phyloP scores from a whole-genome alignment of 2,888 invertebrate genomes.

The Drosophila quinaria region DNA sequence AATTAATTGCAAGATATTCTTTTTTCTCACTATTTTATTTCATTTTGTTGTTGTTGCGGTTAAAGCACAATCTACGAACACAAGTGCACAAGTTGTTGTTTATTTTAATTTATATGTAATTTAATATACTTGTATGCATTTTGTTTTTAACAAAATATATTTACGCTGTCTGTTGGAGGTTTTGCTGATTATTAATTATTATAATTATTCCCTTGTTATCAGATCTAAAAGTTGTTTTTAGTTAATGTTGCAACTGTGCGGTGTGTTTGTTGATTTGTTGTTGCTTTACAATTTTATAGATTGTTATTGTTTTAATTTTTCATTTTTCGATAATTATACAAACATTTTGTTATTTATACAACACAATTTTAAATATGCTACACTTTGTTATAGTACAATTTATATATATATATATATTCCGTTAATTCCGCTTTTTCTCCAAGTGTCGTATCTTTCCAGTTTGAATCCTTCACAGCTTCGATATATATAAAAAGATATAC shows the following conservation, averaged over 20 bases:
- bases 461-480: slow-evolving; percentile 31
- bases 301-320: slow-evolving; percentile 20
- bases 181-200: slow-evolving; percentile 29
- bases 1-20: background rate
- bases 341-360: slow-evolving; percentile 51
- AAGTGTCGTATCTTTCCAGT: slow-evolving; percentile 12
- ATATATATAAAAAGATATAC: slow-evolving; percentile 33
- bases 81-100: slow-evolving; percentile 62
- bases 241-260: slow-evolving; percentile 37
- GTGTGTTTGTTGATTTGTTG: slow-evolving; percentile 41
- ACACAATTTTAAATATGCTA: slow-evolving; percentile 60
- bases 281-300: slow-evolving; percentile 40
- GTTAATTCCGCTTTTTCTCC: slow-evolving; percentile 56
- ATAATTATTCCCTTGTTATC: slow-evolving; percentile 52
- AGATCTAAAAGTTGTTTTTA: slow-evolving; percentile 8
- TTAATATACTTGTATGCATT: slow-evolving; percentile 43
- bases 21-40: slow-evolving; percentile 60
- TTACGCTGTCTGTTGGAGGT: slow-evolving; percentile 13
- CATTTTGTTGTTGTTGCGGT: slow-evolving; percentile 44
- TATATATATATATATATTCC: slow-evolving; percentile 32
- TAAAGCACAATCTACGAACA: slow-evolving; percentile 68
- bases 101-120: slow-evolving; percentile 29
- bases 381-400: slow-evolving; percentile 50
- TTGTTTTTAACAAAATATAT: slow-evolving; percentile 58
- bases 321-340: slow-evolving; percentile 44